Evolutionary conservation across 2,888 invertebrate genomes (phyloP).

Genomic region (Adelphocoris suturalis): DNA sequence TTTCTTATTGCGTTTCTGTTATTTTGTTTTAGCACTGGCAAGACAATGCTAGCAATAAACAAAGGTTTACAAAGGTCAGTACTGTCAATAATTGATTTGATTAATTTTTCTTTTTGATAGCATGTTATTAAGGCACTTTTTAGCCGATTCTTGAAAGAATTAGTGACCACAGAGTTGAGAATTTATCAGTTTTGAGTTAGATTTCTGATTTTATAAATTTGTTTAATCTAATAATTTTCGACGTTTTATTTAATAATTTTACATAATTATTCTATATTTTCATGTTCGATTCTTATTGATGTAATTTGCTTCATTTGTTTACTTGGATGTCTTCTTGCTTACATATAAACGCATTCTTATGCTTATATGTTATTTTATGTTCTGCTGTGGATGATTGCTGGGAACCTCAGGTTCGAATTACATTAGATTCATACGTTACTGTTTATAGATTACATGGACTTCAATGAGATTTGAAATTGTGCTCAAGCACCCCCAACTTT

Average conservation of each 20-base stretch:
- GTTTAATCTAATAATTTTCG: slow-evolving; percentile 22
- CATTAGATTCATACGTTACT: neutral
- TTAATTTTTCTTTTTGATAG: slow-evolving; percentile 51
- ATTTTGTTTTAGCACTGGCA: slow-evolving; percentile 87
- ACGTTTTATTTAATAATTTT: slow-evolving; percentile 37
- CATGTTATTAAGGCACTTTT: slow-evolving; percentile 57
- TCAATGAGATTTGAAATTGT: neutral
- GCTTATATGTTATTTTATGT: neutral
- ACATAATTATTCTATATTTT: slow-evolving; percentile 12
- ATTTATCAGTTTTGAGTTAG: neutral
- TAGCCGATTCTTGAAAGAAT: slow-evolving; percentile 46
- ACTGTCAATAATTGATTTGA: slow-evolving; percentile 75
- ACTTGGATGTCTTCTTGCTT: slow-evolving; percentile 55
- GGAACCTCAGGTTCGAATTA: neutral
- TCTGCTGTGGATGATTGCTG: neutral
- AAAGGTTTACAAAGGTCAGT: slow-evolving; percentile 90
- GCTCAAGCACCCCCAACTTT: neutral
- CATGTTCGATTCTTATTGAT: slow-evolving; percentile 27
- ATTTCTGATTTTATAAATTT: slow-evolving; percentile 37
- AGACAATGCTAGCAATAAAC: slow-evolving; percentile 91
- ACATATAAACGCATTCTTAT: slow-evolving; percentile 32
- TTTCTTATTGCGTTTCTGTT: slow-evolving; percentile 79
- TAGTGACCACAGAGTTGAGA: slow-evolving; percentile 9
- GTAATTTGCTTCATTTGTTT: slow-evolving; percentile 29
- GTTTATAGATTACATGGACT: neutral